Base-by-base conservation (phyloP, 2,888 invertebrate genomes). In the Melitaea athalia region DNA sequence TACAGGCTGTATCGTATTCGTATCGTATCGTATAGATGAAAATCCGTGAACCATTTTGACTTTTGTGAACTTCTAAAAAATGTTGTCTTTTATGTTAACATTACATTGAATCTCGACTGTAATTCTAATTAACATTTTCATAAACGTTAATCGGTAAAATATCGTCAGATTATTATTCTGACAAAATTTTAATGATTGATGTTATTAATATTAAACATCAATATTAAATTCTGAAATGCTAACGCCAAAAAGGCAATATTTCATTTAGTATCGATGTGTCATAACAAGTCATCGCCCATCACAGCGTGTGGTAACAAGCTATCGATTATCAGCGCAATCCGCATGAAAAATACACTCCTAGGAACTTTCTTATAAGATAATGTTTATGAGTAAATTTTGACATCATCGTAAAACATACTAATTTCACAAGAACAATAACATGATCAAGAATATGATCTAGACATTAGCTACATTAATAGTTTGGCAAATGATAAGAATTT, bases 151-250 rank as follows among this genome's bases (percentile, higher is more conserved):
- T 68, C 55, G 64, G 61, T 49, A 57, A 31, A 42, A 63, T 59
- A 49, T 49, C 47, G 47, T n/a, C 14, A n/a, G 42, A 63, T 70
- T 63, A n/a, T n/a, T n/a, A n/a, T 24, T 24, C 24, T 24, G 24
- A 24, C 24, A 24, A 24, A 24, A 24, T 24, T 24, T 24, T 24
- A 24, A 24, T 3, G 24, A 24, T 24, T 24, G 24, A 24, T 24
- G 24, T 24, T 24, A 2, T 2, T 24, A 24, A 24, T 24, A 24
- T 24, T 24, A 24, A 70, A 65, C 52, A 42, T 50, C 57, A 61
- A 53, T 45, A 71, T 69, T 71, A 67, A 71, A 67, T 67, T 60
- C 65, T 62, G 57, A 64, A 67, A 68, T 57, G 61, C 62, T 64
- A 72, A 65, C 64, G 42, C 59, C 69, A 63, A 67, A 64, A 55